A percentile compares a stretch with the other conserved stretches of the same genome.
phyloP scores from a whole-genome alignment of 2,797 vertebrate species.

The Macroramphosus scolopax region DNA sequence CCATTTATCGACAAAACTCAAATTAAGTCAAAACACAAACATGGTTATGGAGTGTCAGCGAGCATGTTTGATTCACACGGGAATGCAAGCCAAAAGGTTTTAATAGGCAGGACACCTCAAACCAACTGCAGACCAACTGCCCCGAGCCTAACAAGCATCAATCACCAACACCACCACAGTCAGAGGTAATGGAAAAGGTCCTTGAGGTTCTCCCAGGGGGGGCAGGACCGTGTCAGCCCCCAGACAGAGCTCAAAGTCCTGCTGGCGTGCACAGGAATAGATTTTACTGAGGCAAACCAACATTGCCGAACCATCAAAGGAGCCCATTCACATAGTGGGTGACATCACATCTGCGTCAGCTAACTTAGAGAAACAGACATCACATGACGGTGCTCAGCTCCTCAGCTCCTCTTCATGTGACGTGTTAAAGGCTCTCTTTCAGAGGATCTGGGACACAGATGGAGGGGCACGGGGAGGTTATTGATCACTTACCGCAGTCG shows the following conservation, averaged over 20 bases:
- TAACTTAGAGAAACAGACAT: constrained; percentile 56
- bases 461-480: constrained; percentile 7
- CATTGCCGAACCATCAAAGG: constrained; percentile 55
- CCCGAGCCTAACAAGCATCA: too few species aligned
- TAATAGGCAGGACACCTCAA: constrained; percentile 1
- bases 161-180: constrained; percentile 1
- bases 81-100: constrained; percentile 11
- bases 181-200: constrained; percentile 9
- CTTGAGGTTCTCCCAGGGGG: constrained; percentile 7
- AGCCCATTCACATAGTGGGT: constrained; percentile 57
- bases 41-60: neutral
- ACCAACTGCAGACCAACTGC: neutral
- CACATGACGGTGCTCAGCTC: constrained; percentile 68
- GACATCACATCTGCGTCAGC: constrained; percentile 72
- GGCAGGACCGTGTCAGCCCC: constrained; percentile 8
- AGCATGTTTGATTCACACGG: constrained; percentile 5
- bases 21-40: constrained; percentile 20
- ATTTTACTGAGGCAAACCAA: constrained; percentile 48
- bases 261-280: constrained; percentile 31
- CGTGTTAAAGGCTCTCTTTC: too few species aligned
- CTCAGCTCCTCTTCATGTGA: constrained; percentile 60
- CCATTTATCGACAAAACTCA: too few species aligned
- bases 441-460: constrained; percentile 10
- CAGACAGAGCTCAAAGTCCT: constrained; percentile 23
- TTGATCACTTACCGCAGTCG: too few species aligned